phyloP scores from a whole-genome alignment of 2,888 invertebrate genomes.

The Athalia rosae region DNA sequence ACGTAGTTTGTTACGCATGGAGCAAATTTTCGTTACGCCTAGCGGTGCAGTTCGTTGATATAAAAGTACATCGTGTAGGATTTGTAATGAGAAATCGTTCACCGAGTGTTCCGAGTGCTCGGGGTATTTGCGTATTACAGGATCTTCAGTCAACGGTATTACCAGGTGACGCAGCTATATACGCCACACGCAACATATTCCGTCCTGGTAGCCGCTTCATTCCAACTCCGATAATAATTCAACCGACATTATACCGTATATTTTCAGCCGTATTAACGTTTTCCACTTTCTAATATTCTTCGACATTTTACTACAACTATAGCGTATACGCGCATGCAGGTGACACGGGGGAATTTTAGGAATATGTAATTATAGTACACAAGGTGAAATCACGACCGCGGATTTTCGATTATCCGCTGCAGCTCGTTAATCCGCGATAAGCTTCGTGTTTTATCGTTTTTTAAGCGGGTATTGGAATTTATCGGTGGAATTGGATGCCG shows the following conservation, averaged over 20 bases:
- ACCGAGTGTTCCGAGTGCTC: background rate
- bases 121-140: background rate
- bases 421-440: too few species aligned
- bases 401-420: too few species aligned
- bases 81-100: slow-evolving; percentile 21
- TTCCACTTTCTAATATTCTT: background rate
- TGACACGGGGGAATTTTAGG: background rate
- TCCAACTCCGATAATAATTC: slow-evolving; percentile 14
- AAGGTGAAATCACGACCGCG: too few species aligned
- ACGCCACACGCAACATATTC: background rate
- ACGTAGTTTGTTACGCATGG: slow-evolving; percentile 34
- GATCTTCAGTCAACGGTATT: too few species aligned
- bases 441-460: too few species aligned
- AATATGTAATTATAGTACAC: background rate
- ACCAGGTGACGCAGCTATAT: background rate
- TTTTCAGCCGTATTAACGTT: background rate
- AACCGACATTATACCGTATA: background rate
- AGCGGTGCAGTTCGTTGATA: background rate
- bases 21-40: background rate
- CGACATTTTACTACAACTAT: background rate
- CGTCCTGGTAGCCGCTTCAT: background rate
- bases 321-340: background rate
- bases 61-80: background rate
- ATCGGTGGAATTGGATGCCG: too few species aligned
- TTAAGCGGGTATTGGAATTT: too few species aligned